phyloP scores from a whole-genome alignment of 2,888 invertebrate species.

The Eurytoma adleriae region DNA sequence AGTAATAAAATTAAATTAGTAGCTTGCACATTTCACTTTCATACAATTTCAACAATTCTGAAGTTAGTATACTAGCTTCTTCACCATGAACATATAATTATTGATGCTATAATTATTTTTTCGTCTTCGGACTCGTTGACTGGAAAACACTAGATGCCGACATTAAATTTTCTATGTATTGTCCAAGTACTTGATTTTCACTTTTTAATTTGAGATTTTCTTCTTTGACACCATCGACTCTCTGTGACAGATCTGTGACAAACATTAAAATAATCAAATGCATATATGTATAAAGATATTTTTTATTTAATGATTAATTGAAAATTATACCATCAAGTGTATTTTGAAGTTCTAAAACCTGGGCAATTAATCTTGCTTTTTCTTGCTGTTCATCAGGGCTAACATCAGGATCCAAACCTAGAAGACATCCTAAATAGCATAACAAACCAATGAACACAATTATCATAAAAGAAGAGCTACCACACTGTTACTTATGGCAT shows the following conservation, averaged over 20 bases:
- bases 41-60: constrained; percentile 50
- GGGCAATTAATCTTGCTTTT: constrained; percentile 96
- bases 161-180: constrained; percentile 99
- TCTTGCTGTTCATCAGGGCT: constrained; percentile 97
- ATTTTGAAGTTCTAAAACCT: constrained; percentile 98
- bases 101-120: constrained; percentile 80
- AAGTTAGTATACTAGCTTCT: constrained; percentile 26
- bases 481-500: constrained; percentile 23
- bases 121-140: constrained; percentile 91
- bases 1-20: constrained; percentile 28
- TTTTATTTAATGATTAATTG: neutral
- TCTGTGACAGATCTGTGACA: constrained; percentile 91
- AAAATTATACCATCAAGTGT: constrained; percentile 90
- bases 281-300: neutral
- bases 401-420: constrained; percentile 81
- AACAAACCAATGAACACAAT: constrained; percentile 49
- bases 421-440: constrained; percentile 59
- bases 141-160: constrained; percentile 98
- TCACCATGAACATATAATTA: constrained; percentile 26
- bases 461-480: constrained; percentile 44
- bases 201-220: constrained; percentile 98
- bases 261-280: neutral
- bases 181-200: constrained; percentile 98
- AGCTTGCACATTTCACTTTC: constrained; percentile 39
- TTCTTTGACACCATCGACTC: constrained; percentile 99